Conservation (phyloP, 2,888 invertebrate species). For the Luperina testacea region DNA sequence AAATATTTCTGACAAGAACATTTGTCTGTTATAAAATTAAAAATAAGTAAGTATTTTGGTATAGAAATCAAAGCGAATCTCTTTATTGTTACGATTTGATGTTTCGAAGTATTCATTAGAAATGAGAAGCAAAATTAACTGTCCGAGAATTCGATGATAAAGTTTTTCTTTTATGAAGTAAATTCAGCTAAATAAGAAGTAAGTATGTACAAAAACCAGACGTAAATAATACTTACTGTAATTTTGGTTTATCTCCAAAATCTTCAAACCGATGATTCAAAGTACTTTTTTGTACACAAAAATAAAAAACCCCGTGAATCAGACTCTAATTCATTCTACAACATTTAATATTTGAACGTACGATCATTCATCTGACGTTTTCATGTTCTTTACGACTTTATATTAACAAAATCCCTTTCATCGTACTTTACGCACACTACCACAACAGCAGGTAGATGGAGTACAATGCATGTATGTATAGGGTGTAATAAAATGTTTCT, state of each 20-base stretch:
- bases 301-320: slow-evolving; percentile 21
- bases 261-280: slow-evolving; percentile 14
- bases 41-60: neutral
- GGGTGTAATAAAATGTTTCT: slow-evolving; percentile 53
- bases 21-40: neutral
- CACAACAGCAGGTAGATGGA: slow-evolving; percentile 22
- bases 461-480: slow-evolving; percentile 19
- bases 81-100: neutral
- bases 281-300: neutral
- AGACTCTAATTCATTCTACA: slow-evolving; percentile 32
- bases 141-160: no score
- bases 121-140: neutral
- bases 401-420: slow-evolving; percentile 56
- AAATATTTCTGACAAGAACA: neutral
- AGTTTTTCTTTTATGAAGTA: neutral
- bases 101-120: neutral
- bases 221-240: no score
- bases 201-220: neutral
- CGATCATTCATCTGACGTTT: slow-evolving; percentile 54
- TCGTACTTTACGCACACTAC: slow-evolving; percentile 53
- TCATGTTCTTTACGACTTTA: slow-evolving; percentile 55
- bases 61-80: neutral
- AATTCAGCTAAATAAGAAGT: neutral
- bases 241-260: slow-evolving; percentile 4
- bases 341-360: slow-evolving; percentile 47